Conservation (phyloP, 2,113 vertebrate species). For the Chamaea fasciata region DNA sequence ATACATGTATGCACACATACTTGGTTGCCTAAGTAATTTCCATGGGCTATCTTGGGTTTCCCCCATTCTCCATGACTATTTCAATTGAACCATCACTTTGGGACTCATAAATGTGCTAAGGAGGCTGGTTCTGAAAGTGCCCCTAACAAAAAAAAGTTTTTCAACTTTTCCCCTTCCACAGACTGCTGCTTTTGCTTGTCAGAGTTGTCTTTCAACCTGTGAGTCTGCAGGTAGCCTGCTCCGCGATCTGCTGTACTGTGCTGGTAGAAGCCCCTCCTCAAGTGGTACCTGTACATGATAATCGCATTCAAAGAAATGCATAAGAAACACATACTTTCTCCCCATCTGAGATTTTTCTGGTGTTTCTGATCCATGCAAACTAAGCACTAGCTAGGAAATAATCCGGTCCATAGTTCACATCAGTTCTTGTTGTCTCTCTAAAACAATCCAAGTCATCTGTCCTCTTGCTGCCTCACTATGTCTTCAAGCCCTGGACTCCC, state of each 20-base stretch:
- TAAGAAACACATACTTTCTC: not conserved
- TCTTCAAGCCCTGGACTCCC: not conserved
- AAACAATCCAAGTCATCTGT: not conserved
- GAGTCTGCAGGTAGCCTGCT: not conserved
- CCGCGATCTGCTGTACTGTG: not conserved
- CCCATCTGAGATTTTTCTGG: not conserved
- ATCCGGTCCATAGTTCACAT: not conserved
- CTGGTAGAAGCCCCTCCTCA: slow-evolving; percentile 28
- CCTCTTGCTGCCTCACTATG: not conserved
- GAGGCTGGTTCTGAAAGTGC: slow-evolving; percentile 25
- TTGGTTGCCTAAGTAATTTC: not conserved
- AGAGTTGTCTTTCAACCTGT: not conserved
- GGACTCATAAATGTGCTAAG: slow-evolving; percentile 23
- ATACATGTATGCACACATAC: not conserved
- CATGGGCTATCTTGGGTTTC: not conserved
- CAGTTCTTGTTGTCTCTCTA: not conserved
- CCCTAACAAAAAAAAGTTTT: not conserved
- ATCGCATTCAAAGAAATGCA: not conserved
- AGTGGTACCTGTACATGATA: not conserved
- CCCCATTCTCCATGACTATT: not conserved
- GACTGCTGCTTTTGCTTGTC: not conserved
- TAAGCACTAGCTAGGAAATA: not conserved
- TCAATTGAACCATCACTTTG: slow-evolving; percentile 1
- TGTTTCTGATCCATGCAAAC: not conserved
- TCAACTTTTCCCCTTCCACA: not conserved